A percentile compares a stretch with the other conserved stretches of the same genome.
Evolutionary conservation across 1,140 invertebrate species (phyloP).

Genomic region (Zeugodacus cucurbitae): DNA sequence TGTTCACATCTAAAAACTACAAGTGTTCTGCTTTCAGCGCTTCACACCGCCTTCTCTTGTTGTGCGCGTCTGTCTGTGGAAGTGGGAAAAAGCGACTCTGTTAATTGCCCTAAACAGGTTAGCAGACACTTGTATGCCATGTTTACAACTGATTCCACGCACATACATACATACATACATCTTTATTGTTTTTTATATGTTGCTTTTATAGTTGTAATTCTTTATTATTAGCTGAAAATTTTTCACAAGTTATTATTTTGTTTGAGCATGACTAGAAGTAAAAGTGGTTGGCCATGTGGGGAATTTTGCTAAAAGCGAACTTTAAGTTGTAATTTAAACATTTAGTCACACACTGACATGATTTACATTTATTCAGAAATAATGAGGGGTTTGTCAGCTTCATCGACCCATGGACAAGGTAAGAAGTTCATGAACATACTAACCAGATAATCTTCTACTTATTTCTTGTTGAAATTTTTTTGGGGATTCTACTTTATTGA

Average conservation of each 20-base stretch:
- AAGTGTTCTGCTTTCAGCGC: neutral
- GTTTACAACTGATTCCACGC: neutral
- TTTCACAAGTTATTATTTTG: neutral
- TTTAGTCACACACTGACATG: no score
- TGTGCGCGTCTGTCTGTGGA: neutral
- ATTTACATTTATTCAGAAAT: no score
- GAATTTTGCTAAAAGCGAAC: neutral
- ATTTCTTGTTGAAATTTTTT: no score
- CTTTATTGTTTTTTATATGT: neutral
- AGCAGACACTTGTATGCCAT: neutral
- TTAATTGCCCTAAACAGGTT: slow-evolving; percentile 30
- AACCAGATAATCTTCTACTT: no score
- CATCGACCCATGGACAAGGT: no score
- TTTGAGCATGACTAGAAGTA: neutral
- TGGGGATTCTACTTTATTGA: no score
- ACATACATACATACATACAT: neutral
- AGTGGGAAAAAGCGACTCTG: slow-evolving; percentile 8
- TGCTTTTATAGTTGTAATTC: neutral
- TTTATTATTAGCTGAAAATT: neutral
- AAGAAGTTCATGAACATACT: no score
- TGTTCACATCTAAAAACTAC: neutral
- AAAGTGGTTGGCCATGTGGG: neutral
- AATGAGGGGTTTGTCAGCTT: no score
- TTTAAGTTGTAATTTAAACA: no score
- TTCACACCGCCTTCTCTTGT: neutral